Evolutionary conservation across 1,140 invertebrate species (phyloP).

Genomic region (Chironomus striatipennis): DNA sequence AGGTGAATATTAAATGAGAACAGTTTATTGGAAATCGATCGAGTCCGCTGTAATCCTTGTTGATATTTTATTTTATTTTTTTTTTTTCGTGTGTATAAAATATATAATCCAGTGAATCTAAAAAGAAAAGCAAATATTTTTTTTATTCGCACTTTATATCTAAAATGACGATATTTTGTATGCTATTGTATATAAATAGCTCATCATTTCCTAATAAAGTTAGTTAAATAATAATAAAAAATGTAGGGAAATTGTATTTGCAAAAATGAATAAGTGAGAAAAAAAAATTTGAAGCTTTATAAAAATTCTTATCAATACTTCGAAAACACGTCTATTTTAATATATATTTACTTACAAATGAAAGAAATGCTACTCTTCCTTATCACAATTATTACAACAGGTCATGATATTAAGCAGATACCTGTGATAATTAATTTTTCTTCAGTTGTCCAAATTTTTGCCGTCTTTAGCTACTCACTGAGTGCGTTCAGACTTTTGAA

Average conservation of each 20-base stretch:
- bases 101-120: neutral
- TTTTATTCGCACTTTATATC: too few relatives aligned
- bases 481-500: neutral
- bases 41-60: neutral
- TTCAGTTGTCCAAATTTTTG: neutral
- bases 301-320: too few relatives aligned
- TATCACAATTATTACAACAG: neutral
- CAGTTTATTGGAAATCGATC: conserved; percentile 6
- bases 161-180: too few relatives aligned
- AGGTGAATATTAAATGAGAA: neutral
- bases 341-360: neutral
- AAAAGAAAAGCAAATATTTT: neutral
- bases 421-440: neutral
- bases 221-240: too few relatives aligned
- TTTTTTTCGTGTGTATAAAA: neutral
- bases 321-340: too few relatives aligned
- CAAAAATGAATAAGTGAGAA: too few relatives aligned
- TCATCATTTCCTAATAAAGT: too few relatives aligned
- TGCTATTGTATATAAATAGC: too few relatives aligned
- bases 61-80: neutral
- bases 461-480: neutral
- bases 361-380: neutral
- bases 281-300: too few relatives aligned
- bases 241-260: too few relatives aligned
- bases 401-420: too few relatives aligned